Conservation (phyloP, 2,113 vertebrate genomes). For the Trachemys scripta region DNA sequence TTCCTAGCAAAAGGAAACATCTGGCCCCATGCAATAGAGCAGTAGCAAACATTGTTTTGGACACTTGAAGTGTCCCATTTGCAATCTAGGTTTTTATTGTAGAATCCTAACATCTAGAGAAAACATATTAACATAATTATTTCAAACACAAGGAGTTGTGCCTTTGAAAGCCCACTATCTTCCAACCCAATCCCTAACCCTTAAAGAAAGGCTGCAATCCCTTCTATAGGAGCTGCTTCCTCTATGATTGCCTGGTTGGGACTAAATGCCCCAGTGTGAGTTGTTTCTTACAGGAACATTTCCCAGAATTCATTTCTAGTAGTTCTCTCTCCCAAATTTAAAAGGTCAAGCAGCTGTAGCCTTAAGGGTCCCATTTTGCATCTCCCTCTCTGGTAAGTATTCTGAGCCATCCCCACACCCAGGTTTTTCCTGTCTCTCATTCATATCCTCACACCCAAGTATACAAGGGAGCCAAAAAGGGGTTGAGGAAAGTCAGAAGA, state of each 20-base stretch:
- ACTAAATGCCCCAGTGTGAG: neutral
- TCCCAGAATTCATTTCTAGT: neutral
- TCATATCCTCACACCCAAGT: neutral
- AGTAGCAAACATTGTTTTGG: neutral
- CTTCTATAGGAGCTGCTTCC: neutral
- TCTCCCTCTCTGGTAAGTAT: neutral
- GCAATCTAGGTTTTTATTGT: neutral
- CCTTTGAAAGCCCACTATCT: neutral
- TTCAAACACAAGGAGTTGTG: neutral
- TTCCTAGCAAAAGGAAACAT: neutral
- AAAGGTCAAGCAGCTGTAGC: neutral
- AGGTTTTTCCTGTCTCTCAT: neutral
- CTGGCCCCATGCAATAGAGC: neutral
- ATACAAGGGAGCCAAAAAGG: neutral
- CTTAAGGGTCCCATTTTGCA: neutral
- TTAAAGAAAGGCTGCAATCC: neutral
- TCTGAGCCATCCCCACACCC: neutral
- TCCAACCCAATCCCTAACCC: neutral
- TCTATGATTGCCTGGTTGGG: neutral
- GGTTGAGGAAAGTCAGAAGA: neutral
- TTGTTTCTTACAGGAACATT: neutral
- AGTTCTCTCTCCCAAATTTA: neutral
- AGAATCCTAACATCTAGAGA: neutral
- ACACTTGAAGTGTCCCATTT: neutral
- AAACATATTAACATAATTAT: neutral